Evolutionary conservation across 2,113 vertebrate species (phyloP), one percentile per base, ranked within the genome.

Genomic region (Carettochelys insculpta): DNA sequence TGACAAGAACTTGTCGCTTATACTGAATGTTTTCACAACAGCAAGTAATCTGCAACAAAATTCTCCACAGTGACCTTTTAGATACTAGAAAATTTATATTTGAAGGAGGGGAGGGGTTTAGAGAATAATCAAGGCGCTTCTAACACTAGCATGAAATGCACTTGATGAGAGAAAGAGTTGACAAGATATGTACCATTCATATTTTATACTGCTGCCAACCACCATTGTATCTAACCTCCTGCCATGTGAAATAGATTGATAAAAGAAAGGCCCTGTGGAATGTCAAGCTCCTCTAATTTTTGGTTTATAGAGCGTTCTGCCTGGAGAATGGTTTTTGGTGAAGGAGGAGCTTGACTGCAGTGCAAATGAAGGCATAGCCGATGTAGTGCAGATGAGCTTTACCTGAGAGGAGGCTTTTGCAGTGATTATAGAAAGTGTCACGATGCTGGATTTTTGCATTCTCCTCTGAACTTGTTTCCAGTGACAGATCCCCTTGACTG

Each of bases 21-120:
- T 2, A 83, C 82, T 50, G 91, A 80, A 48, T 92, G 85, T 95
- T 95, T 95, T 94, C 92, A 89, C 27, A 89, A 95, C 93, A 92
- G 80, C 76, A 61, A 82, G 76, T 87, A 76, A 94, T 89, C 96
- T 94, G 84, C 11, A 90, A 94, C 85, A 90, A 95, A 89, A 48
- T 93, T 94, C 94, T 97, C 91, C 71, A 95, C 16, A 92, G 92
- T 92, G 95, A 96, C 94, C 95, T 94, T 96, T 95, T 86, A 92
- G 85, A 53, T 87, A 92, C 61, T 94, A 96, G 90, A 95, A 34
- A 92, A 92, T 95, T 94, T 89, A 92, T 90, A 31, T 97, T 29
- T 94, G 96, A 92, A 92, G 88, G 71, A 11, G 48, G 87, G 54
- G 90, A 93, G 84, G 88, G 90, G 38, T 17, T 80, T n/a, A 94